A percentile compares a stretch with the other conserved stretches of the same genome.
phyloP scores from a whole-genome alignment of 2,797 vertebrate genomes.

The Phataginus tricuspis region DNA sequence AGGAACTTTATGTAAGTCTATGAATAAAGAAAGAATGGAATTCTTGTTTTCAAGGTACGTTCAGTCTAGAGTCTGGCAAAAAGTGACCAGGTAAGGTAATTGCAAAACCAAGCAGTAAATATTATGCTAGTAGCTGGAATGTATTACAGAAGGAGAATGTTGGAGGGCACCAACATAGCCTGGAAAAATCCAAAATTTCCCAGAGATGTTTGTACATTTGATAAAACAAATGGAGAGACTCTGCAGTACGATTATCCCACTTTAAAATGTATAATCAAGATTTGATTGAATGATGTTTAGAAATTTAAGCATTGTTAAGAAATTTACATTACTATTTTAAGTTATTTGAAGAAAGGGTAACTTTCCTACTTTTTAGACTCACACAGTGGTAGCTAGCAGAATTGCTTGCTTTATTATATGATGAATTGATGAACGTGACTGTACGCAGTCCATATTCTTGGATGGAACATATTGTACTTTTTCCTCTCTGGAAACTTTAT shows the following conservation, averaged over 20 bases:
- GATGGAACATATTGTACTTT: background rate
- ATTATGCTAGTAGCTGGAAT: background rate
- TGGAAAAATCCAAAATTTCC: background rate
- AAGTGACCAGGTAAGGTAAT: background rate
- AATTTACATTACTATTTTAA: background rate
- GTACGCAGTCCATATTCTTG: background rate
- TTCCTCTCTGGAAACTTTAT: background rate
- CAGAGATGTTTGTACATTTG: background rate
- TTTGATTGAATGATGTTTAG: background rate
- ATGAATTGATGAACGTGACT: background rate
- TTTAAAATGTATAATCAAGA: background rate
- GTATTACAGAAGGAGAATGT: background rate
- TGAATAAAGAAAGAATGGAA: background rate
- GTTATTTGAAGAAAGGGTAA: background rate
- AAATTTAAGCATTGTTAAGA: background rate
- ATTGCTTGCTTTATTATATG: background rate
- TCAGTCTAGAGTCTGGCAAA: background rate
- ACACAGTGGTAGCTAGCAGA: background rate
- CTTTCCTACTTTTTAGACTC: background rate
- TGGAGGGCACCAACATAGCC: background rate
- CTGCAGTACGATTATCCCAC: background rate
- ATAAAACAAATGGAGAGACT: background rate
- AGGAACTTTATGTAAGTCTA: background rate
- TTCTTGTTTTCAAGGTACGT: background rate
- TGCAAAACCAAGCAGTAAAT: background rate